Base-by-base conservation (phyloP, 2,797 vertebrate species). In the Chaenodraco wilsoni region DNA sequence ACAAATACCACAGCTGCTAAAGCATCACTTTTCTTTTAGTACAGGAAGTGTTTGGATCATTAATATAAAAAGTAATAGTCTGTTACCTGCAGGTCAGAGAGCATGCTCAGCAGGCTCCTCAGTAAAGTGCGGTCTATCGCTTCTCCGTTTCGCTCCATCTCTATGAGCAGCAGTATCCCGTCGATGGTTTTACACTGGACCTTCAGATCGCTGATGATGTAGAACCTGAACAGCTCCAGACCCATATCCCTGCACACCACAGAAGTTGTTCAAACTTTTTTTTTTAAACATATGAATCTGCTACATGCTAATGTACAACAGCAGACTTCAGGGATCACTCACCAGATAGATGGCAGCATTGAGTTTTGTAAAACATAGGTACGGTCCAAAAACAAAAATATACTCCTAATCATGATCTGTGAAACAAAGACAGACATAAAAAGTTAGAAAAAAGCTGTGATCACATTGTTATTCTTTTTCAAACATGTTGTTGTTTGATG, bases 361-460 rank as follows among this genome's bases (percentile, higher is more conserved):
- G 98, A 99, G 93, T 99, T 99, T 92, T 99, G 98, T 93, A 99
- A 96, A 91, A 99, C 98, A 0, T 99, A 99, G 75, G 98, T 99
- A 90, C 98, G 96, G 91, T 99, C 98, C 97, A 99, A 94, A 94
- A 99, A 99, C 90, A 99, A 94, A 94, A 99, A 99, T 94, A 99
- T 99, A 95, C 98, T 98, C 89, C 98, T 97, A 91, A 99, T 99
- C 98, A 95, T 95, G 78, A 95, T 95, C 94, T 95, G 90, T 54
- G 74, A 65, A 76, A 82, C 8, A 83, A 90, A 9, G 33, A 82
- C 45, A 86, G 67, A 80, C 62, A 63, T 6, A 44, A 12, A 68
- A 7, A 27, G 8, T 84, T 44, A 65, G 72, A 23, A 49, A 56
- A 14, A 27, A 11, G 50, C 45, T 51, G 2, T 4, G 6, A 54